phyloP scores from a whole-genome alignment of 2,888 invertebrate species.

The Salpingus planirostris region DNA sequence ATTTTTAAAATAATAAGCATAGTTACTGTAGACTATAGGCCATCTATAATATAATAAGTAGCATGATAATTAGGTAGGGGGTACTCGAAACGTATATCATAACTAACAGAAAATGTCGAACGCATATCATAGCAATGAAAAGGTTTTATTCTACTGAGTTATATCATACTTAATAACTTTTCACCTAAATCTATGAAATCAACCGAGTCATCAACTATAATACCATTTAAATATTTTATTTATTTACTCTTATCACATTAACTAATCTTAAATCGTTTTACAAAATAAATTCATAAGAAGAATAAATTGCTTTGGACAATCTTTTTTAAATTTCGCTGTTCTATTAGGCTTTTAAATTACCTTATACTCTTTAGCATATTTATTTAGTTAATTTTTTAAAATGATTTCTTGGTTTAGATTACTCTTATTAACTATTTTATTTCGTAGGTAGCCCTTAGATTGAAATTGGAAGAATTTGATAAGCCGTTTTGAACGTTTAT shows the following conservation, averaged over 20 bases:
- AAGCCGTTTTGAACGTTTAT: too few species aligned
- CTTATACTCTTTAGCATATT: constrained; percentile 5
- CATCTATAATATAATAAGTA: constrained; percentile 22
- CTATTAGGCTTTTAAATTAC: constrained; percentile 26
- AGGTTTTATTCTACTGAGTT: too few species aligned
- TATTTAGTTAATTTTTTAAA: constrained; percentile 12
- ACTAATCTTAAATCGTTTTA: constrained; percentile 16
- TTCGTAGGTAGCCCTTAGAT: constrained; percentile 14
- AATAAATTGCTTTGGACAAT: constrained; percentile 22
- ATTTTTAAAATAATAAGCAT: constrained; percentile 22
- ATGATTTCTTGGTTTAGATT: too few species aligned
- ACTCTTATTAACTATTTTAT: too few species aligned
- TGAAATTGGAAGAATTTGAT: constrained; percentile 34
- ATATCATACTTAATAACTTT: too few species aligned
- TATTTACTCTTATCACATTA: constrained; percentile 21
- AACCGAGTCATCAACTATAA: constrained; percentile 18
- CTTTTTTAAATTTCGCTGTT: constrained; percentile 26
- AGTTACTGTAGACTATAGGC: constrained; percentile 22
- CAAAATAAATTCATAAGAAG: constrained; percentile 21
- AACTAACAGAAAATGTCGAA: constrained; percentile 10
- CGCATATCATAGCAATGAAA: neutral
- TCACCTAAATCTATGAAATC: constrained; percentile 20
- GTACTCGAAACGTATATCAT: too few species aligned
- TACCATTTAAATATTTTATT: constrained; percentile 18
- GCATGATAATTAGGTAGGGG: too few species aligned